Conservation (phyloP, 2,797 vertebrate species). For the Coregonus suidteri region DNA sequence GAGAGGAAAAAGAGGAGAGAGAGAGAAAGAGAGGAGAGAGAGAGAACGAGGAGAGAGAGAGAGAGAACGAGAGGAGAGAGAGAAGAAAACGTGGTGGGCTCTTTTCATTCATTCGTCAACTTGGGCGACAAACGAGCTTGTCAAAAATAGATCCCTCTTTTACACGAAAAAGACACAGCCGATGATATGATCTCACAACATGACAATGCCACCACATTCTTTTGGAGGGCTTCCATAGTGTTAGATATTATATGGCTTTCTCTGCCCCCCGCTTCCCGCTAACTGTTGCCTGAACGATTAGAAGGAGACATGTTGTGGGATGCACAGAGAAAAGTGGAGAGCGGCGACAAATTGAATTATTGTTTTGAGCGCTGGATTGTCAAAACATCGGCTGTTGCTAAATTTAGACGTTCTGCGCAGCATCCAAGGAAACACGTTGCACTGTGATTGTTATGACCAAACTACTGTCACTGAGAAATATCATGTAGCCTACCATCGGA, state of each 20-base stretch:
- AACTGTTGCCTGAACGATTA: constrained; percentile 46
- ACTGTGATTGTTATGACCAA: neutral
- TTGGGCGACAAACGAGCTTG: constrained; percentile 27
- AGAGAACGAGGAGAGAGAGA: neutral
- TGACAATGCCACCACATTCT: neutral
- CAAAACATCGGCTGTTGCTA: constrained; percentile 38
- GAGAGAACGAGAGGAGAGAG: neutral
- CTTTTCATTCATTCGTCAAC: constrained; percentile 18
- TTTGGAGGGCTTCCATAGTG: neutral
- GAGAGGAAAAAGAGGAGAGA: neutral
- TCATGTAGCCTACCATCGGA: no score
- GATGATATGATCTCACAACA: constrained; percentile 33
- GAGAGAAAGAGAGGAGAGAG: neutral
- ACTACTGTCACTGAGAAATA: neutral
- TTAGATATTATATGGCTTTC: neutral
- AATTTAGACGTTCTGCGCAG: neutral
- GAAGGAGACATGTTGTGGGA: constrained; percentile 26
- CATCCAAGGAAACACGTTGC: neutral
- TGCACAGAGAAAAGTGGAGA: constrained; percentile 48
- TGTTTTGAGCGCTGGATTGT: constrained; percentile 54
- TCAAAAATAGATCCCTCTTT: constrained; percentile 39
- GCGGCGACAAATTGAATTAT: constrained; percentile 58
- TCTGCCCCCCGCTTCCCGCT: neutral
- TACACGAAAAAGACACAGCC: constrained; percentile 39
- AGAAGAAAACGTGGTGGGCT: neutral